Evolutionary conservation across 2,113 vertebrate species (phyloP).

Genomic region (Austrofundulus limnaeus): DNA sequence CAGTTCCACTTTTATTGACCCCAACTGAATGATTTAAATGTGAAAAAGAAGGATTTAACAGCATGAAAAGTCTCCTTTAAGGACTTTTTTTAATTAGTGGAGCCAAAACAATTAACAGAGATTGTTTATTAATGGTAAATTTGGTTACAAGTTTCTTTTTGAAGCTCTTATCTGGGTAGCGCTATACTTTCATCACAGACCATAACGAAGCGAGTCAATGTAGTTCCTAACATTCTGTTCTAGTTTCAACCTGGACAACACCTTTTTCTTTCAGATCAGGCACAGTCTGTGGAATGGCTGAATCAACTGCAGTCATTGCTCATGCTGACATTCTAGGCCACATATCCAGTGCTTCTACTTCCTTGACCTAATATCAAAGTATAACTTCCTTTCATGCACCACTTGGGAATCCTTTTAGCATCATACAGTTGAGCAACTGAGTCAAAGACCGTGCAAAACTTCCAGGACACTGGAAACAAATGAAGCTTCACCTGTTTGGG

Average conservation of each 20-base stretch:
- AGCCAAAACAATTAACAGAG: too few species aligned
- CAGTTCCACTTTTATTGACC: too few species aligned
- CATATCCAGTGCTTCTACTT: constrained; percentile 8
- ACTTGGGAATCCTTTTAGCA: constrained; percentile 11
- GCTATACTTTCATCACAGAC: too few species aligned
- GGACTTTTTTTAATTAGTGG: too few species aligned
- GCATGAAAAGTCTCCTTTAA: too few species aligned
- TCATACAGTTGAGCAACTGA: constrained; percentile 23
- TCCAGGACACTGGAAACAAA: constrained; percentile 21
- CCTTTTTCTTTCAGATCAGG: neutral
- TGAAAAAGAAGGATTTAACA: too few species aligned
- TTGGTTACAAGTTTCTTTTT: too few species aligned
- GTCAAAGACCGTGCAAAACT: constrained; percentile 27
- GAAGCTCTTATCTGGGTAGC: too few species aligned
- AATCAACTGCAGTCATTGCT: constrained; percentile 25
- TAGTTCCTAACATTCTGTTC: neutral
- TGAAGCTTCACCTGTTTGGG: constrained; percentile 46
- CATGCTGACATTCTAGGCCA: constrained; percentile 27
- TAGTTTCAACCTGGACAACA: neutral
- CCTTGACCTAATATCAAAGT: constrained; percentile 45
- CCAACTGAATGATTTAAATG: too few species aligned
- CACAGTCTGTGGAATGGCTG: neutral
- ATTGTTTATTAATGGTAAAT: too few species aligned
- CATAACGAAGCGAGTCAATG: neutral
- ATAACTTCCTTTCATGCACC: constrained; percentile 22